phyloP scores from a whole-genome alignment of 92 coral and sea anemone species.

The Actinernus sp. region DNA sequence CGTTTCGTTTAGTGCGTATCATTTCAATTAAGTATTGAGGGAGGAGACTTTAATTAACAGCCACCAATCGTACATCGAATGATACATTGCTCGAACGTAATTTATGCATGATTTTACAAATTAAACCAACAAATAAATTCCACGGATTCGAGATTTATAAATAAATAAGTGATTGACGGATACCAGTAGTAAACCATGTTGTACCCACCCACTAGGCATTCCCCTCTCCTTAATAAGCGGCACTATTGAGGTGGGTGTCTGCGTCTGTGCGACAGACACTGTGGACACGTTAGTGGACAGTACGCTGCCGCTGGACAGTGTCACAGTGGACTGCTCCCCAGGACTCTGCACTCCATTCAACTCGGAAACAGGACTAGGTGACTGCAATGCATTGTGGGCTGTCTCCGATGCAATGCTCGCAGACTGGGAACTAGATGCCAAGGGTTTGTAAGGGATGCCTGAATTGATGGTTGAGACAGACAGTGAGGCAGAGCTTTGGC shows the following conservation, averaged over 20 bases:
- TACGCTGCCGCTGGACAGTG: conserved; percentile 57
- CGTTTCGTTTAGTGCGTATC: no score
- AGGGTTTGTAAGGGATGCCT: conserved; percentile 92
- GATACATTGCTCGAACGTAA: no score
- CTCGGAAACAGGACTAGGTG: conserved; percentile 43
- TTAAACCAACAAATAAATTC: no score
- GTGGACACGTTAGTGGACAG: conserved; percentile 59
- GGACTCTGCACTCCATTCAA: conserved; percentile 61
- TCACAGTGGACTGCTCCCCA: conserved; percentile 51
- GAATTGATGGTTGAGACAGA: conserved; percentile 74
- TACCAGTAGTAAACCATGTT: no score
- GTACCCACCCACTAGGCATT: conserved; percentile 87
- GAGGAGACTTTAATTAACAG: no score
- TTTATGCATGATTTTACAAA: no score
- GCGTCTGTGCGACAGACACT: conserved; percentile 47
- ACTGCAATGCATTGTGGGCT: conserved; percentile 43
- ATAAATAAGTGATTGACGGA: no score
- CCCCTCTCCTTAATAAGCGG: conserved; percentile 87
- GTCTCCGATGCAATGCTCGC: conserved; percentile 79
- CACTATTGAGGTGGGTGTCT: conserved; percentile 65
- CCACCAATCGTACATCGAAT: no score
- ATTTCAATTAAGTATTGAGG: no score
- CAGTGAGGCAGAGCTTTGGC: conserved; percentile 85
- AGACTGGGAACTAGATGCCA: conserved; percentile 78
- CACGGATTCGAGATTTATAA: no score